A percentile compares a stretch with the other conserved stretches of the same genome.
phyloP scores from a whole-genome alignment of 2,888 invertebrate species.

The Chymomyza caudatula region DNA sequence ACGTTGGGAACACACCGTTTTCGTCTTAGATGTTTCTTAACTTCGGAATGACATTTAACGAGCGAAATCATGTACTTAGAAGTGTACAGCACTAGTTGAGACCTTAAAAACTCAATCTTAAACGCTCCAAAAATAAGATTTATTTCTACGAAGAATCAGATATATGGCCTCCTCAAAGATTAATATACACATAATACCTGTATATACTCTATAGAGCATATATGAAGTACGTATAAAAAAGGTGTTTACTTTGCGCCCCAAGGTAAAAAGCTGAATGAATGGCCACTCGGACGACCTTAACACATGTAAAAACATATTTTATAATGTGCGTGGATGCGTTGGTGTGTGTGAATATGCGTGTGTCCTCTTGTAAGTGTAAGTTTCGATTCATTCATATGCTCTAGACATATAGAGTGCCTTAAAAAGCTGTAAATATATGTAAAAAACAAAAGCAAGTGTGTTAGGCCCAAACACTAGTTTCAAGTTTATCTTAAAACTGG shows the following conservation, averaged over 20 bases:
- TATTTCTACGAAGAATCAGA: too few relatives aligned
- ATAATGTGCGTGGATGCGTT: not conserved
- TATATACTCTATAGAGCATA: not conserved
- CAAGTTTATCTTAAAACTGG: not conserved
- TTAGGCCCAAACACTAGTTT: too few relatives aligned
- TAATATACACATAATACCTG: not conserved
- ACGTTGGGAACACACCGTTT: too few relatives aligned
- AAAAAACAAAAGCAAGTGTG: not conserved
- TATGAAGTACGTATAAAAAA: not conserved
- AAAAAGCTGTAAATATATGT: not conserved
- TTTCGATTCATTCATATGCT: not conserved
- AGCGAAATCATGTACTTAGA: too few relatives aligned
- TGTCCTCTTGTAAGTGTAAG: not conserved
- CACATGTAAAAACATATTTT: not conserved
- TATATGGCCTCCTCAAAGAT: not conserved
- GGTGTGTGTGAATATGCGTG: not conserved
- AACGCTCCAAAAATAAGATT: too few relatives aligned
- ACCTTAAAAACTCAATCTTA: too few relatives aligned
- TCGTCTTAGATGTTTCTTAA: too few relatives aligned
- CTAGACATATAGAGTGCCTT: not conserved
- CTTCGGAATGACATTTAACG: too few relatives aligned
- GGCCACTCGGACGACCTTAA: slow-evolving; percentile 10
- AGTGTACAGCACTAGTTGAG: too few relatives aligned
- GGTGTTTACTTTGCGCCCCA: slow-evolving; percentile 52
- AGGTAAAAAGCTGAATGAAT: slow-evolving; percentile 46